Evolutionary conservation across 2,797 vertebrate genomes (phyloP).

Genomic region (Lophius americanus): DNA sequence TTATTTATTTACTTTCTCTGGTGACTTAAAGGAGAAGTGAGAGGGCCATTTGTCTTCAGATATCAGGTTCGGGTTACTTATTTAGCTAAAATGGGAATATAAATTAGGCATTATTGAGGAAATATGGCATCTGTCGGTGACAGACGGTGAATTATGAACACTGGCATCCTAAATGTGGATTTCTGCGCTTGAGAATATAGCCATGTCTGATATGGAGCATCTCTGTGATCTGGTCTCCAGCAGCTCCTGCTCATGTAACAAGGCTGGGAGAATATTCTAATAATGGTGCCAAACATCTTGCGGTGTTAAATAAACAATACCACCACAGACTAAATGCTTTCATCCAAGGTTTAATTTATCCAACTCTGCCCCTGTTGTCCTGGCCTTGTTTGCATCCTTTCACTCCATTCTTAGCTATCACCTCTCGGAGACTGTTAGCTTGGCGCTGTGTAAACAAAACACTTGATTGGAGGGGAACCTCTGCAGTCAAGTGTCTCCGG

Average conservation of each 20-base stretch:
- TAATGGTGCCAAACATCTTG: constrained; percentile 19
- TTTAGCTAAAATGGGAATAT: background rate
- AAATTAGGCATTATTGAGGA: constrained; percentile 8
- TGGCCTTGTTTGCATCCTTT: constrained; percentile 57
- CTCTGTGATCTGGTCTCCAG: constrained; percentile 2
- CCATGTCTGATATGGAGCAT: background rate
- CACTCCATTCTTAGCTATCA: constrained; percentile 44
- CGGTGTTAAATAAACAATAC: constrained; percentile 41
- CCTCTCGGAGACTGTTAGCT: constrained; percentile 64
- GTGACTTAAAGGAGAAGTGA: constrained; percentile 35
- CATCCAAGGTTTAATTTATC: constrained; percentile 51
- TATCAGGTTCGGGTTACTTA: constrained; percentile 27
- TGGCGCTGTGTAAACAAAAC: constrained; percentile 64
- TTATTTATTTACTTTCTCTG: constrained; percentile 15
- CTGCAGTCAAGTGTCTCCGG: constrained; percentile 52
- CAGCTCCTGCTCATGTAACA: constrained; percentile 18
- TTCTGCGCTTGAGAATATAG: background rate
- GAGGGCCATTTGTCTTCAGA: constrained; percentile 43
- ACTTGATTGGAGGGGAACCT: constrained; percentile 27
- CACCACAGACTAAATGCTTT: constrained; percentile 35
- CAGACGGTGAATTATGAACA: constrained; percentile 8
- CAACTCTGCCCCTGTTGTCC: constrained; percentile 46
- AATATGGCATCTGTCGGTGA: constrained; percentile 27
- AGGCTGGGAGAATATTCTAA: constrained; percentile 30
- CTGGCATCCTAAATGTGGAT: constrained; percentile 21